Base-by-base conservation (phyloP, 2,888 invertebrate species). In the Lamellibrachia satsuma region DNA sequence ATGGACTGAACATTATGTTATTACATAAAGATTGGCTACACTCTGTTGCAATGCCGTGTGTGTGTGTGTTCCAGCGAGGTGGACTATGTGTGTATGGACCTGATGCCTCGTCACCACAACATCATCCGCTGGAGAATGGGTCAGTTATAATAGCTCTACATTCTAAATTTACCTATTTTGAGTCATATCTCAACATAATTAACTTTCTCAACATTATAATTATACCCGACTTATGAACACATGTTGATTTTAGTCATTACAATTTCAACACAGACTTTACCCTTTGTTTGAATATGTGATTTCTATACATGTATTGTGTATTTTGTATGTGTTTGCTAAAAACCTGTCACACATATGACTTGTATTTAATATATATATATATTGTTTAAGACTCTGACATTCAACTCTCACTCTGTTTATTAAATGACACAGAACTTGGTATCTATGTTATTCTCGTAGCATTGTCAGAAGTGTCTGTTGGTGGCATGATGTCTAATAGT, bases 51-150 rank as follows among this genome's bases (percentile, higher is more conserved):
- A 52, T 22, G 9, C 27, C n/a, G 1, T 22, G 90, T 92, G 15
- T 55, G 39, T 75, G 60, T 92, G 22, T 75, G 75, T 95, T 97
- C 94, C 96, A 98, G 99, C 96, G 99, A 99, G 97, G 99, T 99
- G 95, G 99, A 99, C 97, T 99, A 98, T 96, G 98, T 99, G 8
- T 99, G 99, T 96, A 99, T 99, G 95, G 99, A 99, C 96, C 99
- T 99, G 96, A 98, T 99, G 92, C 98, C 99, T 0, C 98, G 98
- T 93, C 99, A 99, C 97, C 99, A 99, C 96, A 99, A 99, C 96
- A 97, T 99, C 93, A 99, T 99, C 94, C 97, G 99, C 94, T 99
- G 98, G 96, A 95, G 97, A 94, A 96, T 96, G 94, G 96, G 97
- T 96, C 95, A 93, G 94, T 93, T 9, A 90, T 90, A 9, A 60